A percentile compares a stretch with the other conserved stretches of the same genome.
Evolutionary conservation across 1,140 invertebrate genomes (phyloP).

Genomic region (Fopius arisanus): DNA sequence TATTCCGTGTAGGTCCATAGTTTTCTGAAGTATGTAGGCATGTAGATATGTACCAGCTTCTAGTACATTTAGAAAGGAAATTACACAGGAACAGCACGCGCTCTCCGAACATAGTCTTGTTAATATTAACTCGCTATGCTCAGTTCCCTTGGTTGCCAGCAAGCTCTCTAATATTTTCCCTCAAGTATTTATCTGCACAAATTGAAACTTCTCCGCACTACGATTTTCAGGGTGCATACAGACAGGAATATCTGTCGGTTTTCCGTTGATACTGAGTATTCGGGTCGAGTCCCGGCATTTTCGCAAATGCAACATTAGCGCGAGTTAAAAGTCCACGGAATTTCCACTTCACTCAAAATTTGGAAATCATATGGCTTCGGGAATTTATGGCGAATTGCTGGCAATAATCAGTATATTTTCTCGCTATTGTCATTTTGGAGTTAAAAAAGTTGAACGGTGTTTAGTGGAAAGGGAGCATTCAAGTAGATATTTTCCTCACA

Average conservation of each 20-base stretch:
- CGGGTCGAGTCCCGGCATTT: too few relatives aligned
- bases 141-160: background rate
- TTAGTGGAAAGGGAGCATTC: too few relatives aligned
- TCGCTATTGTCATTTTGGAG: too few relatives aligned
- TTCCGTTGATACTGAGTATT: too few relatives aligned
- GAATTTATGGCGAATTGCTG: too few relatives aligned
- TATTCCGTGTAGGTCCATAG: background rate
- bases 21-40: background rate
- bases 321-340: too few relatives aligned
- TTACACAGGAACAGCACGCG: constrained; percentile 55
- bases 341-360: too few relatives aligned
- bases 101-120: constrained; percentile 40
- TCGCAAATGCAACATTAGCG: too few relatives aligned
- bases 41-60: constrained; percentile 36
- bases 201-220: background rate
- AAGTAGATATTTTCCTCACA: too few relatives aligned
- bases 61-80: constrained; percentile 52
- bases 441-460: too few relatives aligned
- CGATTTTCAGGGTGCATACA: background rate
- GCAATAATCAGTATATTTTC: too few relatives aligned
- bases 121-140: constrained; percentile 53
- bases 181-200: background rate
- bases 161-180: constrained; percentile 5
- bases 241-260: background rate
- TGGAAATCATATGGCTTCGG: too few relatives aligned